These are phyloP conservation scores for Allygus modestus DNA, from an alignment of 2,888 invertebrate genomes.

Conservation along the genomic window DNA sequence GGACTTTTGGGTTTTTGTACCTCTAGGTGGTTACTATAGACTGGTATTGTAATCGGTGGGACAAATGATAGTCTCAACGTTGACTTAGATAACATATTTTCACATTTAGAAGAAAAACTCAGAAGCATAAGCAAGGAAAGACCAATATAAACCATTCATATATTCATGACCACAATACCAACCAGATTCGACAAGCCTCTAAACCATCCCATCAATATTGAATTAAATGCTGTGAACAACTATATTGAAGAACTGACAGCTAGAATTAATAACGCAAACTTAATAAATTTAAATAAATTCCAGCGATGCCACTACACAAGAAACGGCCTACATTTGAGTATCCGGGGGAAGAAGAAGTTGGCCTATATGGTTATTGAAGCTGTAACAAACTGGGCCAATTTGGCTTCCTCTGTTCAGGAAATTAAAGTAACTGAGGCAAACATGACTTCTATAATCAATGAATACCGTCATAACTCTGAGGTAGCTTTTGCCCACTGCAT, in stretches of 20 bases:
- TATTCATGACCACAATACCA: background rate
- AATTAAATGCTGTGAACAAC: background rate
- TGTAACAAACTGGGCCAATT: background rate
- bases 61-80: slow-evolving; percentile 23
- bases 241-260: background rate
- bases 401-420: background rate
- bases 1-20: too few species aligned
- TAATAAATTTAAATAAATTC: background rate
- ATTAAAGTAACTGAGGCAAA: background rate
- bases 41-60: background rate
- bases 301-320: background rate
- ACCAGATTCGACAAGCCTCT: slow-evolving; percentile 13
- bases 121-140: background rate
- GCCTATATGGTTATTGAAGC: background rate
- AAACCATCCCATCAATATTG: background rate
- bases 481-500: too few species aligned
- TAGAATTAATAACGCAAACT: slow-evolving; percentile 5
- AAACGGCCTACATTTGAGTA: slow-evolving; percentile 25
- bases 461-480: too few species aligned
- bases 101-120: background rate
- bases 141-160: too few species aligned
- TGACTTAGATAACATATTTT: background rate
- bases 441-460: too few species aligned
- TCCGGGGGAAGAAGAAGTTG: background rate
- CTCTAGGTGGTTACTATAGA: too few species aligned